Evolutionary conservation across 2,113 vertebrate genomes (phyloP), one percentile per base, ranked within the genome.

Genomic region (Dasyornis broadbenti): DNA sequence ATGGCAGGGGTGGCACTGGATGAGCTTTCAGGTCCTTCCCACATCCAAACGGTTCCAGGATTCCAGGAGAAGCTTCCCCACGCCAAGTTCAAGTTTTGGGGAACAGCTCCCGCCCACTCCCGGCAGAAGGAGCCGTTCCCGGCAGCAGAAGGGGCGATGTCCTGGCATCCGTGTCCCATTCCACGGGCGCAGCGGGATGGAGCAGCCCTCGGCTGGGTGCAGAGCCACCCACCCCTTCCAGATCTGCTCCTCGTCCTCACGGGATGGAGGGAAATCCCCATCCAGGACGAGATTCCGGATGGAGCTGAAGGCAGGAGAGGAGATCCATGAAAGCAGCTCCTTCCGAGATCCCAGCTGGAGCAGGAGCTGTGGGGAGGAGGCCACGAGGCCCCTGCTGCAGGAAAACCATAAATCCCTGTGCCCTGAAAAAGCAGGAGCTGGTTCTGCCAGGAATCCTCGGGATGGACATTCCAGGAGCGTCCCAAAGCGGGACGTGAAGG

Each of bases 81-180:
- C n/a, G 1, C 4, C 0, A 1, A 11, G 9, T 3, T 31, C 35
- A 1, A 0, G 10, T 23, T 23, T 10, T 18, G 5, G 27, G 61
- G 52, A 71, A 0, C 10, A 16, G 16, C 15, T 33, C 10, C 54
- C 8, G 5, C 42, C 37, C 53, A 2, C 13, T 13, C 61, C 57
- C 0, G 0, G 3, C 1, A 1, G 4, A 35, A 15, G 40, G 22
- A 0, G 3, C 44, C 45, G 1, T 39, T 28, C 0, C 20, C n/a
- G 59, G 45, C 4, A 26, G 77, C 69, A n/a, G 26, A 5, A 76
- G 33, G 37, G 27, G 28, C 2, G 13, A 47, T 2, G 3, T 2
- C 77, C 39, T 53, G 53, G 11, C 47, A 49, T 11, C 47, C 47
- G 13, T 13, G 22, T 9, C 72, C 52, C 42, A 4, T 3, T 11